phyloP scores from a whole-genome alignment of 1,140 invertebrate genomes.

The Camponotus vicinus region DNA sequence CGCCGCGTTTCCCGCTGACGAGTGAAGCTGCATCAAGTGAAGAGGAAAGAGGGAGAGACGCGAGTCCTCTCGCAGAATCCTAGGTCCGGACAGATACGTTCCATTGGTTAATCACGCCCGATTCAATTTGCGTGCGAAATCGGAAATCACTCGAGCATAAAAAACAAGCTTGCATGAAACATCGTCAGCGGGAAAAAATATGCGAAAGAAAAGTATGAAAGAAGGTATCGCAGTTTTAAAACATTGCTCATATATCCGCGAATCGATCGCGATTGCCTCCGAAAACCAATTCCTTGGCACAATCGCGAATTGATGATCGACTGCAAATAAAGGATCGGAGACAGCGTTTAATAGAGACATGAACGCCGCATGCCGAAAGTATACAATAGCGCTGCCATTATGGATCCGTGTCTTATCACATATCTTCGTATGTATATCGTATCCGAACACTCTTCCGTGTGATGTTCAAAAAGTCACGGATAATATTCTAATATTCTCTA shows the following conservation, averaged over 20 bases:
- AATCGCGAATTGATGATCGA: neutral
- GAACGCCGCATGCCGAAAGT: neutral
- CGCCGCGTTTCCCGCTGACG: conserved; percentile 26
- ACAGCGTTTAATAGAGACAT: conserved; percentile 34
- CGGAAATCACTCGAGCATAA: neutral
- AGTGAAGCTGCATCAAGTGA: neutral
- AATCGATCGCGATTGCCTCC: conserved; percentile 17
- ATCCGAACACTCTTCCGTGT: neutral
- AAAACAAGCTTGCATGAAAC: neutral
- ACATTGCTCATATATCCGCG: conserved; percentile 15
- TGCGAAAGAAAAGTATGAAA: neutral
- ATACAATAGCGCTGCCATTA: conserved; percentile 21
- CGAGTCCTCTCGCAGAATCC: neutral
- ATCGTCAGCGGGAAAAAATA: neutral
- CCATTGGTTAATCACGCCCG: conserved; percentile 26
- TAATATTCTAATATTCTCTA: neutral
- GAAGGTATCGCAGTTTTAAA: neutral
- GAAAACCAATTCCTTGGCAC: neutral
- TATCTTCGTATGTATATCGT: conserved; percentile 26
- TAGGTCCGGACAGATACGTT: neutral
- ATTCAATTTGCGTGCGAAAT: neutral
- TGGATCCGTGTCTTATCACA: conserved; percentile 45
- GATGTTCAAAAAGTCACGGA: conserved; percentile 10
- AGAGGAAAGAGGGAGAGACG: neutral
- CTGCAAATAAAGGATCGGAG: conserved; percentile 32